phyloP scores from a whole-genome alignment of 2,888 invertebrate species.

The Lepidochitona cinerea region DNA sequence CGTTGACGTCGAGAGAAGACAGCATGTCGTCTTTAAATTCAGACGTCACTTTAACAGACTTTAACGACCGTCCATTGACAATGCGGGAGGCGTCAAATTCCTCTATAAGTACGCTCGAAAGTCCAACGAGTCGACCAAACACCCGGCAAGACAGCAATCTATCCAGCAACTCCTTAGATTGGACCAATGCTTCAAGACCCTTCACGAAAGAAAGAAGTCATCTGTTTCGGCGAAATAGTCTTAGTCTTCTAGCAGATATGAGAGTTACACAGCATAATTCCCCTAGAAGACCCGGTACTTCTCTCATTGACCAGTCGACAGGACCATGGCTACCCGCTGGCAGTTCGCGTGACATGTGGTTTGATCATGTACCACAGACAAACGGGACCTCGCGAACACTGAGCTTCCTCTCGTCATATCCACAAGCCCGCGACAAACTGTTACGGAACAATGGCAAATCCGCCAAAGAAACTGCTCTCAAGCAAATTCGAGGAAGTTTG shows the following conservation, averaged over 20 bases:
- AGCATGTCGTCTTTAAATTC: neutral
- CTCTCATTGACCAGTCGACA: neutral
- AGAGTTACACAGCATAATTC: neutral
- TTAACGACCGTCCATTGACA: neutral
- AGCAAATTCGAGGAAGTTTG: neutral
- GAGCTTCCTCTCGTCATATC: neutral
- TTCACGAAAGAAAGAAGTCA: neutral
- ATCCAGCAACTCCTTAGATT: neutral
- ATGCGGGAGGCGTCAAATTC: neutral
- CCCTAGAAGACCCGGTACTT: neutral
- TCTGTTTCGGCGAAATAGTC: neutral
- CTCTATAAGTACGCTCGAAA: neutral
- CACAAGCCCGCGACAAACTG: neutral
- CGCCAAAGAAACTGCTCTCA: neutral
- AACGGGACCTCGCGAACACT: neutral
- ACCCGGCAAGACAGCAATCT: neutral
- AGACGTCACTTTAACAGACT: neutral
- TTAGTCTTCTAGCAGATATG: neutral
- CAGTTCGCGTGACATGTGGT: neutral
- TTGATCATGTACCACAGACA: neutral
- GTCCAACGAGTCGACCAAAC: neutral
- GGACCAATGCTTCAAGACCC: too few species aligned
- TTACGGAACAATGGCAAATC: too few species aligned
- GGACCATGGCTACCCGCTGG: neutral
- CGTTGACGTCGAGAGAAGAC: neutral